A percentile compares a stretch with the other conserved stretches of the same genome.
Conservation (phyloP, 92 coral and sea anemone genomes). For the Metridium senile region DNA sequence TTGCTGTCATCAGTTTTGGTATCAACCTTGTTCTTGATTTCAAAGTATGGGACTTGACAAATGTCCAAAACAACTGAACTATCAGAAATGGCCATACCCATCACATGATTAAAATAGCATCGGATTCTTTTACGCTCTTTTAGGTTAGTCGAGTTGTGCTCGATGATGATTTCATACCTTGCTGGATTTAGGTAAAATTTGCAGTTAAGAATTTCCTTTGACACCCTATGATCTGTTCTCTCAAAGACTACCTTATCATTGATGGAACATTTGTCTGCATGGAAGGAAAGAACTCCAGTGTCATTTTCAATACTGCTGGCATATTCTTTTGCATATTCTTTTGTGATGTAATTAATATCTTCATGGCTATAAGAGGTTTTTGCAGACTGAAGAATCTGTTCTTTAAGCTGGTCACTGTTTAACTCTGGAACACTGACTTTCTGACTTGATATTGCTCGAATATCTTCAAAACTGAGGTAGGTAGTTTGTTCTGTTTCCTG, state of each 20-base stretch:
- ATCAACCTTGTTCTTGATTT: too few species aligned
- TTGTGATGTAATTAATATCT: constrained; percentile 3
- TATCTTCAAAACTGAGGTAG: neutral
- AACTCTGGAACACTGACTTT: neutral
- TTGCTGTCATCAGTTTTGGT: neutral
- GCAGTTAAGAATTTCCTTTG: neutral
- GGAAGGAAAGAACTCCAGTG: neutral
- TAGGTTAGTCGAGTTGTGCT: neutral
- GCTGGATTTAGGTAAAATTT: neutral
- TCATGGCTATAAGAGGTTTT: neutral
- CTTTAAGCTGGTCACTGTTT: neutral
- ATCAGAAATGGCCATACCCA: neutral
- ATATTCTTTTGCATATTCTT: neutral
- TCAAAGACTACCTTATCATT: neutral
- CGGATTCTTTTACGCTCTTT: constrained; percentile 5
- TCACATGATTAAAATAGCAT: neutral
- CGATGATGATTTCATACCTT: constrained; percentile 2
- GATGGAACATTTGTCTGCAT: constrained; percentile 4
- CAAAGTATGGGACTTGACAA: neutral
- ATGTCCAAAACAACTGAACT: neutral
- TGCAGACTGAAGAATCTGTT: neutral
- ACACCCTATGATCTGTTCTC: constrained; percentile 6
- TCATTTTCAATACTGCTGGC: neutral
- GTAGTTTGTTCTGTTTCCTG: neutral
- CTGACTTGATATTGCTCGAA: constrained; percentile 1